Conservation (phyloP, 2,113 vertebrate genomes). For the Thamnophis sirtalis region DNA sequence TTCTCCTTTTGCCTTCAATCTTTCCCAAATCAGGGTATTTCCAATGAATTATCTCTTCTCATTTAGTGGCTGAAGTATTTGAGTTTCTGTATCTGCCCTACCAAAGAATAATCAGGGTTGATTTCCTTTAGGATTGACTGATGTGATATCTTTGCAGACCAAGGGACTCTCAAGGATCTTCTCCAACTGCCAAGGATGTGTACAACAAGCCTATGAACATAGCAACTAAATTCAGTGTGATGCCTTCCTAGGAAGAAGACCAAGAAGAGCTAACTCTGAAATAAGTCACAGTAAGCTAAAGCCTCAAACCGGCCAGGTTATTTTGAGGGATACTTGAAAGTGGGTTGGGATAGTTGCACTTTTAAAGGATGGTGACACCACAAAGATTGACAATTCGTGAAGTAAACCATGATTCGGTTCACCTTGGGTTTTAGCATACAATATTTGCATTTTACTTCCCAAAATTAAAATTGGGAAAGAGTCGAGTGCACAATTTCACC, state of each 20-base stretch:
- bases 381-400: neutral
- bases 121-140: neutral
- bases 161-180: neutral
- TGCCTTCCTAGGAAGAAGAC: neutral
- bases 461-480: neutral
- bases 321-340: neutral
- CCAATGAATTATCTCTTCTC: neutral
- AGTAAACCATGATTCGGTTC: neutral
- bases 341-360: neutral
- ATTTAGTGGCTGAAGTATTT: neutral
- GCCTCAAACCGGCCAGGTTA: neutral
- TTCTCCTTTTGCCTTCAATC: neutral
- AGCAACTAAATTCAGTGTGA: neutral
- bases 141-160: neutral
- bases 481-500: neutral
- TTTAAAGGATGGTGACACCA: neutral
- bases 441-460: neutral
- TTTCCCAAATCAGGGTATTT: neutral
- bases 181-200: neutral
- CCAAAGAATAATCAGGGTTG: neutral
- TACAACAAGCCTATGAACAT: neutral
- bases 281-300: neutral
- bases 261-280: neutral
- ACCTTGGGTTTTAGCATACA: neutral
- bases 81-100: neutral